These are phyloP conservation scores for Baccha elongata DNA, from an alignment of 2,888 invertebrate genomes.

Conservation along the genomic window DNA sequence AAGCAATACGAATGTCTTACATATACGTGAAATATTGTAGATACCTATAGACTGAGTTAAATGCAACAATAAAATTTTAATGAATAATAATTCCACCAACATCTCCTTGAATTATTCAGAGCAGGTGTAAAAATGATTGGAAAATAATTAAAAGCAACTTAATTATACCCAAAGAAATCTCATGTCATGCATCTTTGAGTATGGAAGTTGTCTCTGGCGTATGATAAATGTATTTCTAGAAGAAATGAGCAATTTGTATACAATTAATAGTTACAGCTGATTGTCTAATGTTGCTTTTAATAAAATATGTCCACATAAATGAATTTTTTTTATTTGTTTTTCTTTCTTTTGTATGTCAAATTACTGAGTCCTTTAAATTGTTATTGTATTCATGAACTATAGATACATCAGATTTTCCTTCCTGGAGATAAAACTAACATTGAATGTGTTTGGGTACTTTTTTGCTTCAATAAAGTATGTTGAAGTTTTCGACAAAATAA, in stretches of 20 bases:
- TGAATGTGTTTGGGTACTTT: too few species aligned
- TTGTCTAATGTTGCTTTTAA: slow-evolving; percentile 26
- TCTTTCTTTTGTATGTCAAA: too few species aligned
- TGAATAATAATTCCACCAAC: background rate
- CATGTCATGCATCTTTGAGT: slow-evolving; percentile 37
- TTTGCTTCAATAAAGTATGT: too few species aligned
- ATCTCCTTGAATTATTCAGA: slow-evolving; percentile 54
- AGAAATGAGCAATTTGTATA: slow-evolving; percentile 49
- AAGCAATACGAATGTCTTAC: background rate
- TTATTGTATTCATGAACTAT: too few species aligned
- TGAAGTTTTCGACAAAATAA: too few species aligned
- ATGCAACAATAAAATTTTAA: slow-evolving; percentile 14
- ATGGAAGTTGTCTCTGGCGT: slow-evolving; percentile 10
- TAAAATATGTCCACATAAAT: slow-evolving; percentile 33
- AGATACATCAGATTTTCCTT: too few species aligned
- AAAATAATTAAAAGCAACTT: slow-evolving; percentile 48
- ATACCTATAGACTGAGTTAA: background rate
- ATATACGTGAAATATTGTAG: slow-evolving; percentile 8
- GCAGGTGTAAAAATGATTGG: slow-evolving; percentile 52
- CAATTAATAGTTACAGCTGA: slow-evolving; percentile 12
- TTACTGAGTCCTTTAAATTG: too few species aligned
- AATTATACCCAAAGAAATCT: slow-evolving; percentile 43
- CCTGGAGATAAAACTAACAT: too few species aligned
- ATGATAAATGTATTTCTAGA: slow-evolving; percentile 36
- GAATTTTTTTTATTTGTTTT: too few species aligned